phyloP scores from a whole-genome alignment of 1,140 invertebrate genomes.

The Streblospio benedicti region DNA sequence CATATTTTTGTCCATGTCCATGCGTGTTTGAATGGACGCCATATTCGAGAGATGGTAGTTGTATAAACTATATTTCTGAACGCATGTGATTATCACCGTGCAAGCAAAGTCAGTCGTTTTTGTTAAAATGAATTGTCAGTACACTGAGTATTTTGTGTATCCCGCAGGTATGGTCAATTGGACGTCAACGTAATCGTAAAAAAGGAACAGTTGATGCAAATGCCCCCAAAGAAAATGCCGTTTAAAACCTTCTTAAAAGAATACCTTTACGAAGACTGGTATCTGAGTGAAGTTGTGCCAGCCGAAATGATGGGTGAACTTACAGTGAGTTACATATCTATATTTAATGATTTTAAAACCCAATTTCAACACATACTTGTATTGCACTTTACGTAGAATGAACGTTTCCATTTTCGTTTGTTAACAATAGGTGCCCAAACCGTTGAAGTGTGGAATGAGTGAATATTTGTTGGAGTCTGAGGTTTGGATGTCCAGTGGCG shows the following conservation, averaged over 20 bases:
- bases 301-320: slow-evolving; percentile 36
- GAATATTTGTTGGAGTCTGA: slow-evolving; percentile 35
- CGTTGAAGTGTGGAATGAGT: slow-evolving; percentile 34
- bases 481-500: slow-evolving; percentile 45
- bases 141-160: too few relatives aligned
- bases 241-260: slow-evolving; percentile 40
- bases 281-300: slow-evolving; percentile 36
- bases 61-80: too few relatives aligned
- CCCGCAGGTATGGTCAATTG: slow-evolving; percentile 36
- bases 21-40: not conserved
- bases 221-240: slow-evolving; percentile 27
- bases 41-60: not conserved
- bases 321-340: slow-evolving; percentile 27
- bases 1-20: not conserved
- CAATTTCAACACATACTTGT: slow-evolving; percentile 4
- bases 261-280: slow-evolving; percentile 44
- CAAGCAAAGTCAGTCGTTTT: too few relatives aligned
- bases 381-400: slow-evolving; percentile 3
- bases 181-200: slow-evolving; percentile 35
- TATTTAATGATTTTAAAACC: not conserved
- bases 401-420: not conserved
- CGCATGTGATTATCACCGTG: too few relatives aligned
- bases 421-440: slow-evolving; percentile 36
- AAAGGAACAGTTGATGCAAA: slow-evolving; percentile 18
- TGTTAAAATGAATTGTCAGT: too few relatives aligned